These are phyloP conservation scores for Zelleria hepariella DNA, from an alignment of 2,888 invertebrate species.

Conservation along the genomic window DNA sequence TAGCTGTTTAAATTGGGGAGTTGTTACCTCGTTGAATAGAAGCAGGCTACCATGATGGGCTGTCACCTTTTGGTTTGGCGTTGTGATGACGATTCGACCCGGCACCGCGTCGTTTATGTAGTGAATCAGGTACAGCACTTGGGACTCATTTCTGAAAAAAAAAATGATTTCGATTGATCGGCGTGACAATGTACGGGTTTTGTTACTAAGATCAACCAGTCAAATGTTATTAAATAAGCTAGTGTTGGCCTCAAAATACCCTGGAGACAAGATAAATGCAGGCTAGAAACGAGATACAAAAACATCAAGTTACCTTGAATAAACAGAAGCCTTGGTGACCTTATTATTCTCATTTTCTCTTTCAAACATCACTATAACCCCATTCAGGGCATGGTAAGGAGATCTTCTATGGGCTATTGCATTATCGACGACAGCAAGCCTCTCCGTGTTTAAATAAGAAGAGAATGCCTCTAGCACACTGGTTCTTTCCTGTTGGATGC, in stretches of 20 bases:
- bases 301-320: conserved; percentile 35
- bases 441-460: conserved; percentile 38
- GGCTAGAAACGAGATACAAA: background rate
- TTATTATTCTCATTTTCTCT: conserved; percentile 4
- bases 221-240: too few species aligned
- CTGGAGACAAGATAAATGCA: too few species aligned
- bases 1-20: conserved; percentile 6
- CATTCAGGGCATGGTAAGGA: conserved; percentile 44
- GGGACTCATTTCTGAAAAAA: conserved; percentile 45
- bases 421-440: conserved; percentile 21
- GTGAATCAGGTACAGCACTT: conserved; percentile 48
- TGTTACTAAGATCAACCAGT: too few species aligned
- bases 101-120: conserved; percentile 49
- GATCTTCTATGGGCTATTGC: conserved; percentile 34
- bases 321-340: conserved; percentile 24
- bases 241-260: too few species aligned
- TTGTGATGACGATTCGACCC: conserved; percentile 36
- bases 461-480: conserved; percentile 27
- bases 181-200: too few species aligned
- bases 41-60: conserved; percentile 20
- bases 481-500: conserved; percentile 22
- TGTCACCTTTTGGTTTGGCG: conserved; percentile 26
- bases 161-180: too few species aligned
- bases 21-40: conserved; percentile 24
- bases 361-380: conserved; percentile 34